Conservation (phyloP, 2,113 vertebrate genomes). For the Empidonax traillii region DNA sequence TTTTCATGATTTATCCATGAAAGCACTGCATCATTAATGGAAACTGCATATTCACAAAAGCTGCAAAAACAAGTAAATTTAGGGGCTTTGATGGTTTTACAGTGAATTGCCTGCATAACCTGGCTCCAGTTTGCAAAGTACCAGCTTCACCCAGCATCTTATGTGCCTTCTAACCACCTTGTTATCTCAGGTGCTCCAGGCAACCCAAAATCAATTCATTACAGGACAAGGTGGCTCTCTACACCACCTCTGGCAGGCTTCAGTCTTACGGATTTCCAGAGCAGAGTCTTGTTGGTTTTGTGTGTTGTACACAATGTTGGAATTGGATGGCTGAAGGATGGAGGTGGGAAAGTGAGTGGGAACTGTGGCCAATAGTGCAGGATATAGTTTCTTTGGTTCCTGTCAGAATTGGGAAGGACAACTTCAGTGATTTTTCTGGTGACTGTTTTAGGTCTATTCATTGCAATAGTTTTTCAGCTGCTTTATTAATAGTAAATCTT, state of each 20-base stretch:
- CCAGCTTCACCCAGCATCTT: not conserved
- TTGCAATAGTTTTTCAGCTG: not conserved
- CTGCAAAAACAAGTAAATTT: not conserved
- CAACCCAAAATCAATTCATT: not conserved
- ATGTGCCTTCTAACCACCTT: not conserved
- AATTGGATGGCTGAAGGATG: not conserved
- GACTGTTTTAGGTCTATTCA: not conserved
- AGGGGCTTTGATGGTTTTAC: not conserved
- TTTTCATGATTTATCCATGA: not conserved
- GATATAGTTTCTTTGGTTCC: not conserved
- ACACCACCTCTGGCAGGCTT: not conserved
- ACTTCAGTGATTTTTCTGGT: not conserved
- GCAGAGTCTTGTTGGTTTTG: not conserved
- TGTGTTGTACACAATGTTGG: no score
- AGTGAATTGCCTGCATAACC: not conserved
- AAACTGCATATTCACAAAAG: not conserved
- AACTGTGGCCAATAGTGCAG: not conserved
- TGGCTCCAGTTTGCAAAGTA: not conserved
- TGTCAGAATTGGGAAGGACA: not conserved
- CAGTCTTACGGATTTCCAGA: not conserved
- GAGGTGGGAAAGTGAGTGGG: not conserved
- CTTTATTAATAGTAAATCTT: not conserved
- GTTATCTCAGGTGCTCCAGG: not conserved
- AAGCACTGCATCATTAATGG: not conserved
- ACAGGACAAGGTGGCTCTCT: not conserved